Evolutionary conservation across 2,888 invertebrate genomes (phyloP).

Genomic region (Augochlorella aurata): DNA sequence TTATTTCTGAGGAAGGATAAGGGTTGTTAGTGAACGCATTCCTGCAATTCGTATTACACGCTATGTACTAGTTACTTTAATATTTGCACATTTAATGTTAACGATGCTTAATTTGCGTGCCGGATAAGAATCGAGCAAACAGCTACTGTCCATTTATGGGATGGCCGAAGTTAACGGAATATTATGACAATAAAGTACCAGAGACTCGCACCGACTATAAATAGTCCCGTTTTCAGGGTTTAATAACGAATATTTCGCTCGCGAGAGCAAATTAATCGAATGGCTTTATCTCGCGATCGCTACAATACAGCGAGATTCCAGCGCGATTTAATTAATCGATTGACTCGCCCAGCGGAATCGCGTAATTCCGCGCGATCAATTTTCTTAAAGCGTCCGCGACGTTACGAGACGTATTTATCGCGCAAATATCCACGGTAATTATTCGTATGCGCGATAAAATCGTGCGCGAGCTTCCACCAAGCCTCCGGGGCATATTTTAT

Average conservation of each 20-base stretch:
- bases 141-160: background rate
- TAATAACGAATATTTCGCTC: constrained; percentile 38
- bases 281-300: constrained; percentile 51
- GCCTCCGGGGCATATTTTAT: background rate
- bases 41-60: background rate
- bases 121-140: background rate
- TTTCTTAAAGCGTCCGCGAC: constrained; percentile 34
- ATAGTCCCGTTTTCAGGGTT: constrained; percentile 28
- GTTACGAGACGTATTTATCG: constrained; percentile 14
- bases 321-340: constrained; percentile 53
- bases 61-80: background rate
- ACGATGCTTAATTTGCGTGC: background rate
- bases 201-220: constrained; percentile 16
- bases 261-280: constrained; percentile 42
- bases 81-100: background rate
- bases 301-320: constrained; percentile 46
- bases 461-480: background rate
- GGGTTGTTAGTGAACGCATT: background rate
- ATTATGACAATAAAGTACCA: constrained; percentile 20
- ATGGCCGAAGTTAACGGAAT: background rate
- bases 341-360: constrained; percentile 51
- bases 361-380: constrained; percentile 50
- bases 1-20: background rate
- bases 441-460: constrained; percentile 22
- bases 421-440: constrained; percentile 22